Evolutionary conservation across 1,140 invertebrate genomes (phyloP).

Genomic region (Temnothorax longispinosus): DNA sequence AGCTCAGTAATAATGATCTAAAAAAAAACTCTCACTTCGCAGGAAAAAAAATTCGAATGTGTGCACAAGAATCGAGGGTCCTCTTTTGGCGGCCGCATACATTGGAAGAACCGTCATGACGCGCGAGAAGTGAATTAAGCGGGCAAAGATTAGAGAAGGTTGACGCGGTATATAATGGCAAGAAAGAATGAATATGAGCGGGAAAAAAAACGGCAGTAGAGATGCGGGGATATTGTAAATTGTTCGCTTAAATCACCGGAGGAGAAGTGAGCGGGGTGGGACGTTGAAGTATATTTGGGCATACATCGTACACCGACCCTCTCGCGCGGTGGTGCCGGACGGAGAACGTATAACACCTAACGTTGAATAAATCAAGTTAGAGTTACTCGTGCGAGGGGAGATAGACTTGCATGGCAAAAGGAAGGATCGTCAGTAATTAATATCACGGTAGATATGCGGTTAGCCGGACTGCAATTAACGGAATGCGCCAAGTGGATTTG

Average conservation of each 20-base stretch:
- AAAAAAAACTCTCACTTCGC: neutral
- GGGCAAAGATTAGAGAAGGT: slow-evolving; percentile 32
- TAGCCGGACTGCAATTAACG: slow-evolving; percentile 32
- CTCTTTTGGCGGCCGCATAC: neutral
- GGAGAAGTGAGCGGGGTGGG: slow-evolving; percentile 27
- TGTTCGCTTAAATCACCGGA: slow-evolving; percentile 72
- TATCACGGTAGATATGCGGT: slow-evolving; percentile 39
- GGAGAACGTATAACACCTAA: slow-evolving; percentile 9
- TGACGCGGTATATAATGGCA: slow-evolving; percentile 46
- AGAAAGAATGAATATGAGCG: slow-evolving; percentile 58
- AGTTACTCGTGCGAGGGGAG: neutral
- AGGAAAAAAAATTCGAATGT: neutral
- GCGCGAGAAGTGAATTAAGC: slow-evolving; percentile 35
- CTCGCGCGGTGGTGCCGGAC: neutral
- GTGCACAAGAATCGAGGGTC: neutral
- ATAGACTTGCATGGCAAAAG: slow-evolving; percentile 18
- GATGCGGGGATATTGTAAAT: slow-evolving; percentile 72
- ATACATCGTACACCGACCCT: slow-evolving; percentile 21
- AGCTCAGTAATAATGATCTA: neutral
- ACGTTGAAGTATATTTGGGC: slow-evolving; percentile 56
- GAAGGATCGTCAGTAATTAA: slow-evolving; percentile 52
- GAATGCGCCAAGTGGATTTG: slow-evolving; percentile 37
- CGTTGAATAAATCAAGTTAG: slow-evolving; percentile 49
- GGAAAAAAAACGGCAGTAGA: neutral
- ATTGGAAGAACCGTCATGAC: neutral